A percentile compares a stretch with the other conserved stretches of the same genome.
Conservation (phyloP, 2,888 invertebrate genomes). For the Alloplasta piceator region DNA sequence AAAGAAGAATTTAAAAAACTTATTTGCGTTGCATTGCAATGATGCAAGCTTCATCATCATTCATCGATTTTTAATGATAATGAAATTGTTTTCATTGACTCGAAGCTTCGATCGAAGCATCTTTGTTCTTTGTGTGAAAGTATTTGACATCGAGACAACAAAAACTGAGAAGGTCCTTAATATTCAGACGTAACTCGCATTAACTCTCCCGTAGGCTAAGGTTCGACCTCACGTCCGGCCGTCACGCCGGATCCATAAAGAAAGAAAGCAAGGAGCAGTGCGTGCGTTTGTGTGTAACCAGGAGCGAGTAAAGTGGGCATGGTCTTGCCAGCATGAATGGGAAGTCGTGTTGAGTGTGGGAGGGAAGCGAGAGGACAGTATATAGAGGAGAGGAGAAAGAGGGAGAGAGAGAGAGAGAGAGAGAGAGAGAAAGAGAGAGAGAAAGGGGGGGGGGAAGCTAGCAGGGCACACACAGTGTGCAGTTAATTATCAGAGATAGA, state of each 20-base stretch:
- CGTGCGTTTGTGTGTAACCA: constrained; percentile 11
- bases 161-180: too few relatives aligned
- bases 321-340: constrained; percentile 59
- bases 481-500: constrained; percentile 72
- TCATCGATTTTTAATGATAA: too few relatives aligned
- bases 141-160: too few relatives aligned
- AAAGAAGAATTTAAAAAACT: too few relatives aligned
- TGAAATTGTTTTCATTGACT: too few relatives aligned
- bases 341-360: constrained; percentile 55
- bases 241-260: constrained; percentile 59
- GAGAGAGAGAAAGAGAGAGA: constrained; percentile 29
- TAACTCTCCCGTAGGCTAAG: constrained; percentile 37
- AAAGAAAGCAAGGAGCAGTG: constrained; percentile 43
- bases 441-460: constrained; percentile 51
- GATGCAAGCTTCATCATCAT: too few relatives aligned
- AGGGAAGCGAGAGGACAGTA: constrained; percentile 28
- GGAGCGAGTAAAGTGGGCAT: constrained; percentile 45
- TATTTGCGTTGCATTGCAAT: too few relatives aligned
- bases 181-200: constrained; percentile 28
- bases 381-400: constrained; percentile 17
- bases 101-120: too few relatives aligned
- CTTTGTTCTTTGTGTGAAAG: too few relatives aligned
- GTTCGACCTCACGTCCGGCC: constrained; percentile 48
- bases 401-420: constrained; percentile 37
- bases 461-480: constrained; percentile 60